Evolutionary conservation across 2,797 vertebrate species (phyloP).

Genomic region (Hemibagrus guttatus): DNA sequence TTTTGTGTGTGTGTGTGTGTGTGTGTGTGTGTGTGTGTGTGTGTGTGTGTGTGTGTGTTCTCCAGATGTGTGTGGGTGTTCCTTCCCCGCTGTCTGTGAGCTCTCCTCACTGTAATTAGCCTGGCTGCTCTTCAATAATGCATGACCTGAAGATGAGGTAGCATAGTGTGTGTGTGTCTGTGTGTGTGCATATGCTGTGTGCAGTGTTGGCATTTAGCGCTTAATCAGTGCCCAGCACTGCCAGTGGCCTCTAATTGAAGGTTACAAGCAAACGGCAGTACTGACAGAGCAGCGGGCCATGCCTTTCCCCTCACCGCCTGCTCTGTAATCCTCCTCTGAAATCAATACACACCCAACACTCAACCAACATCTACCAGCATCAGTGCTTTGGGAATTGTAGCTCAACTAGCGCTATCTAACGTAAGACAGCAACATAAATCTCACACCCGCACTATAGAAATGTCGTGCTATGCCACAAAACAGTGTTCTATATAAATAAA

Average conservation of each 20-base stretch:
- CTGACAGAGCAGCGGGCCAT: slow-evolving; percentile 43
- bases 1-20: slow-evolving; percentile 33
- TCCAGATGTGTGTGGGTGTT: slow-evolving; percentile 51
- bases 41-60: slow-evolving; percentile 17
- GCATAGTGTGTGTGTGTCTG: slow-evolving; percentile 41
- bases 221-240: slow-evolving; percentile 76
- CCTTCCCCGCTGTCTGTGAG: slow-evolving; percentile 56
- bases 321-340: slow-evolving; percentile 26
- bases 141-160: slow-evolving; percentile 52
- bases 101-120: slow-evolving; percentile 61
- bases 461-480: not conserved
- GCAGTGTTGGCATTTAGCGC: slow-evolving; percentile 75
- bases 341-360: slow-evolving; percentile 37
- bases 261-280: slow-evolving; percentile 75
- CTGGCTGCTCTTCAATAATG: slow-evolving; percentile 60
- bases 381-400: not conserved
- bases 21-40: slow-evolving; percentile 26
- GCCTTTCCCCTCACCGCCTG: slow-evolving; percentile 44
- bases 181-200: slow-evolving; percentile 56
- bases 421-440: not conserved
- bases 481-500: not conserved
- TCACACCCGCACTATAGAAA: not conserved
- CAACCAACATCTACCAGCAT: slow-evolving; percentile 27
- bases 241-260: slow-evolving; percentile 80
- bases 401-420: not conserved